Percentiles rank a stretch among this genome's conserved stretches.
Conservation (phyloP, 2,113 vertebrate genomes). For the Cavia porcellus region DNA sequence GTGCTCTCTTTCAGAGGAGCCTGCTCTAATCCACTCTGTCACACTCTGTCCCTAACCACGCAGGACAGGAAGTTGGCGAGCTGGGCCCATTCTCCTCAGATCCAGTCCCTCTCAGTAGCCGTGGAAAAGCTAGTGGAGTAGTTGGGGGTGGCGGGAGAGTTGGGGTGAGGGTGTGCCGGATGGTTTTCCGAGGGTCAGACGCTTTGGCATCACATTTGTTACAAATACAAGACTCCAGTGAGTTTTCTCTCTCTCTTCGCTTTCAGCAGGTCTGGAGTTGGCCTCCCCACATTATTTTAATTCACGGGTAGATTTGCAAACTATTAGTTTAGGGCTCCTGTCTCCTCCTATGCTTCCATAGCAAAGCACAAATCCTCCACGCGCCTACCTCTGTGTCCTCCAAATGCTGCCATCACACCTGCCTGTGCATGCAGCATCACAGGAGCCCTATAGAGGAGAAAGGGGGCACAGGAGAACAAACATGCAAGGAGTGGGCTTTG, state of each 20-base stretch:
- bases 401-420: not conserved
- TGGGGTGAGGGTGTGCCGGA: not conserved
- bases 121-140: not conserved
- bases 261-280: not conserved
- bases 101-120: not conserved
- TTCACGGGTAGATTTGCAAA: not conserved
- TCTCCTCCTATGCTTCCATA: not conserved
- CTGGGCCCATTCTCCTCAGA: not conserved
- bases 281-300: not conserved
- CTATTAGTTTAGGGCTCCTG: not conserved
- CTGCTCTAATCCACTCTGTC: not conserved
- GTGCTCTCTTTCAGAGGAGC: not conserved
- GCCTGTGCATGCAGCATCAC: rapidly evolving
- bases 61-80: not conserved
- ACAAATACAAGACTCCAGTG: rapidly evolving
- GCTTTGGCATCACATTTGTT: not conserved
- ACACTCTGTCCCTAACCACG: not conserved
- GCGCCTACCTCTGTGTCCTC: not conserved
- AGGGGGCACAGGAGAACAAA: not conserved
- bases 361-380: no score
- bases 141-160: not conserved
- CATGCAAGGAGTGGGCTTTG: not conserved
- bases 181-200: not conserved
- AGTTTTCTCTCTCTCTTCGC: not conserved
- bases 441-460: not conserved